phyloP scores from a whole-genome alignment of 2,797 vertebrate genomes.

The Ciconia nigra region DNA sequence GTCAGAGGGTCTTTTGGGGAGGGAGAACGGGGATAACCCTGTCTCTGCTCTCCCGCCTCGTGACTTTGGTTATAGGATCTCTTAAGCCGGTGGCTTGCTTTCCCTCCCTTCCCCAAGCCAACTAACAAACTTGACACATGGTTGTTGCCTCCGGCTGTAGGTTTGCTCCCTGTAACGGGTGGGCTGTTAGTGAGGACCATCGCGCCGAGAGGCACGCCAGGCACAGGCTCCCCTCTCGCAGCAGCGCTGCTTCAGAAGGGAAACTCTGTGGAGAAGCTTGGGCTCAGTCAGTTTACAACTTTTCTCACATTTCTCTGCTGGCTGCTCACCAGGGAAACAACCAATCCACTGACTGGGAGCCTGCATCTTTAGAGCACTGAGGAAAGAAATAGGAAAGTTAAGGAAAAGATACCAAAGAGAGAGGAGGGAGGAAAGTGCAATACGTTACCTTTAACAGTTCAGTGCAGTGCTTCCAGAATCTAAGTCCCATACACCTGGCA shows the following conservation, averaged over 20 bases:
- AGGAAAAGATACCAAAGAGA: background rate
- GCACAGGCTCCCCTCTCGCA: background rate
- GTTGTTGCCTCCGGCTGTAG: background rate
- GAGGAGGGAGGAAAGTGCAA: background rate
- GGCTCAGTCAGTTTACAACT: background rate
- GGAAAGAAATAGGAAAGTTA: background rate
- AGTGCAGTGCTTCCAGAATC: conserved; percentile 74
- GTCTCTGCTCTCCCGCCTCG: background rate
- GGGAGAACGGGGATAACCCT: background rate
- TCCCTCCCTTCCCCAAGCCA: background rate
- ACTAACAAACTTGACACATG: background rate
- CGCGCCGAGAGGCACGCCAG: rapidly evolving
- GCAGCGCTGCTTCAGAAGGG: background rate
- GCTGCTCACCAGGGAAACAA: background rate
- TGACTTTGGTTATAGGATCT: background rate
- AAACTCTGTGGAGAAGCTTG: background rate
- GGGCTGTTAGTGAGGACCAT: background rate
- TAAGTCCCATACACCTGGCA: conserved; percentile 76
- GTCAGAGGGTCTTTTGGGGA: background rate
- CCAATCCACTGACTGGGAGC: conserved; percentile 2
- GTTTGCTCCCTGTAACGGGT: background rate
- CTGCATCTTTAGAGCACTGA: background rate
- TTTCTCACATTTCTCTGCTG: conserved; percentile 4
- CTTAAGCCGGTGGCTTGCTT: background rate
- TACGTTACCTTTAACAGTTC: conserved; percentile 78